These are phyloP conservation scores for Cheilosia soror DNA, from an alignment of 2,888 invertebrate genomes.

Conservation along the genomic window DNA sequence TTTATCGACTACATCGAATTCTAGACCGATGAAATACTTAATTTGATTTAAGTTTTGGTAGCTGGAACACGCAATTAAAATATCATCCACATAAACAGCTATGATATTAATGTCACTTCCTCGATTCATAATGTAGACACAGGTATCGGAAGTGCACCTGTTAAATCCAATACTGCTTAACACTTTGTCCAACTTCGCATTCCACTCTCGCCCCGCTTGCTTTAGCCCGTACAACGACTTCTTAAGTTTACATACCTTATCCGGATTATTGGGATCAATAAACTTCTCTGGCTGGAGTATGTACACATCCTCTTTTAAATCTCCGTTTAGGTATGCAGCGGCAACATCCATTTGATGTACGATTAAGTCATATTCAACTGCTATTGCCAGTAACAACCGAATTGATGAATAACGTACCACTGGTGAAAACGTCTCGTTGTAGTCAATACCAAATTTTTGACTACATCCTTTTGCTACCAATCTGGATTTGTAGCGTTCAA, in stretches of 20 bases:
- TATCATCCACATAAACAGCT: constrained; percentile 46
- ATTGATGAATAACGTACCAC: constrained; percentile 44
- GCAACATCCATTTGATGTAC: constrained; percentile 47
- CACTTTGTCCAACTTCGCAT: constrained; percentile 23
- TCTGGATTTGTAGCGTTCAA: constrained; percentile 50
- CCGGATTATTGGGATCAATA: constrained; percentile 11
- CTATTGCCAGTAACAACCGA: constrained; percentile 32
- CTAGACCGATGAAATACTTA: constrained; percentile 17
- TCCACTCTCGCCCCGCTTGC: constrained; percentile 27
- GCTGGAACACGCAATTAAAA: constrained; percentile 20
- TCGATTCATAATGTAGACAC: constrained; percentile 31
- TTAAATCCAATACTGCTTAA: constrained; percentile 28
- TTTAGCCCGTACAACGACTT: constrained; percentile 37
- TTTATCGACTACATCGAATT: constrained; percentile 43
- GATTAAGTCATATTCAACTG: constrained; percentile 32
- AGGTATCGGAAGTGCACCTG: constrained; percentile 29
- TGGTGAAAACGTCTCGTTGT: constrained; percentile 49
- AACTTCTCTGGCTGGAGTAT: constrained; percentile 39
- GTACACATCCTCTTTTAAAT: constrained; percentile 30
- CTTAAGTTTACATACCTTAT: constrained; percentile 28
- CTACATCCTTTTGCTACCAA: constrained; percentile 53
- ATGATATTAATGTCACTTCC: constrained; percentile 39
- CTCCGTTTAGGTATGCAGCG: constrained; percentile 41
- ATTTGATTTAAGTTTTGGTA: constrained; percentile 5
- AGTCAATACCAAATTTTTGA: constrained; percentile 39